Evolutionary conservation across 2,797 vertebrate genomes (phyloP).

Genomic region (Leuciscus waleckii): DNA sequence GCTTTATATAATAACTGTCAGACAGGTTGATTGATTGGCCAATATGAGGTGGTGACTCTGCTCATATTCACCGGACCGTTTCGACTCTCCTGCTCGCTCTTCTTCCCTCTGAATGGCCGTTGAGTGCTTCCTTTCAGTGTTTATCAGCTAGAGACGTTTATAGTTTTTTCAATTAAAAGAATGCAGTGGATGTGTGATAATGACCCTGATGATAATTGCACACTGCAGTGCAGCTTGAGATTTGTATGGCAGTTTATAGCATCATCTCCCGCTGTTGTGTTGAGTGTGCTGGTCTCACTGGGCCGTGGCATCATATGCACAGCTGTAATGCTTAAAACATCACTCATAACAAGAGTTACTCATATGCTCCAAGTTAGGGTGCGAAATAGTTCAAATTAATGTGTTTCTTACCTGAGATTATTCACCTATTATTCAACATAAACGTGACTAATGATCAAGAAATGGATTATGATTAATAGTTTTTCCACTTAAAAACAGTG

Average conservation of each 20-base stretch:
- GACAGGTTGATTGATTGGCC: conserved; percentile 60
- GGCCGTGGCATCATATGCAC: conserved; percentile 1
- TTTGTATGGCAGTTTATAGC: conserved; percentile 36
- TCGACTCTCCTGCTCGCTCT: conserved; percentile 67
- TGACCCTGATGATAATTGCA: conserved; percentile 42
- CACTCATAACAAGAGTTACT: background rate
- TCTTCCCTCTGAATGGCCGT: conserved; percentile 42
- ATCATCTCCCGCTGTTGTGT: conserved; percentile 43
- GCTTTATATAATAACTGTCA: conserved; percentile 59
- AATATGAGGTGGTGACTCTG: conserved; percentile 55
- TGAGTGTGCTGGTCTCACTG: conserved; percentile 15
- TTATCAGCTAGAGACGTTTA: conserved; percentile 37
- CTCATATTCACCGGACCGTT: conserved; percentile 49
- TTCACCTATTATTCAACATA: conserved; percentile 23
- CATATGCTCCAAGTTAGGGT: conserved; percentile 2
- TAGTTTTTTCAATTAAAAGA: conserved; percentile 40
- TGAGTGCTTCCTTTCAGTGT: conserved; percentile 19
- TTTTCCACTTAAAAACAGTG: conserved; percentile 6
- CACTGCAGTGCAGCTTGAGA: conserved; percentile 22
- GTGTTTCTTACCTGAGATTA: conserved; percentile 30
- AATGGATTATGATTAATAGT: conserved; percentile 5
- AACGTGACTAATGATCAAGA: background rate
- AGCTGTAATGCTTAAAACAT: conserved; percentile 37
- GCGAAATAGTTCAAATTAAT: background rate
- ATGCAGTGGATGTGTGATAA: conserved; percentile 33